phyloP scores from a whole-genome alignment of 2,888 invertebrate species.

The Dichetophora obliterata region DNA sequence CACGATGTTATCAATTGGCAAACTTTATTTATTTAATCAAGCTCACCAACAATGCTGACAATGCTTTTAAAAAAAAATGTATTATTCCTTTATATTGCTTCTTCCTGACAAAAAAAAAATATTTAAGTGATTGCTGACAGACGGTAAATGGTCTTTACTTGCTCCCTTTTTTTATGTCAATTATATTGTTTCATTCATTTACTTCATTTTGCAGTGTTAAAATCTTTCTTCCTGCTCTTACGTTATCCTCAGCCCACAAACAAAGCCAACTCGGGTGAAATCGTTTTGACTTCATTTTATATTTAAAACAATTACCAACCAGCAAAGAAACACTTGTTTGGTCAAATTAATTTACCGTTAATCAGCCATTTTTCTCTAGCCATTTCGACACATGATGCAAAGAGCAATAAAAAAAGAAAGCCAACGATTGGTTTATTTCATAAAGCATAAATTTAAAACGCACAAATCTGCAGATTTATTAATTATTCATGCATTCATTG shows the following conservation, averaged over 20 bases:
- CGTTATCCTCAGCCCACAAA: background rate
- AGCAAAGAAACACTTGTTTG: background rate
- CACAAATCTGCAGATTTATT: conserved; percentile 8
- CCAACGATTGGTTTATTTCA: background rate
- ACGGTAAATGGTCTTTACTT: too few species aligned
- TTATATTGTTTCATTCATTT: background rate
- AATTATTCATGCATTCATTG: conserved; percentile 16
- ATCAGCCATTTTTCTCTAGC: background rate
- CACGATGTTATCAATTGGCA: too few species aligned
- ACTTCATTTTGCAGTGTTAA: background rate
- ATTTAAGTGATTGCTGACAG: too few species aligned
- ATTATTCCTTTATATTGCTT: background rate
- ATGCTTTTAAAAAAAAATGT: background rate
- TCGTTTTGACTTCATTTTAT: conserved; percentile 31
- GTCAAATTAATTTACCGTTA: background rate
- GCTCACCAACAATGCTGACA: too few species aligned
- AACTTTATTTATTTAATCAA: too few species aligned
- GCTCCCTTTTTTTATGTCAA: background rate
- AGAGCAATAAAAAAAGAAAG: background rate
- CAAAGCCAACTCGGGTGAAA: too few species aligned
- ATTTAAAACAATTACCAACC: conserved; percentile 32
- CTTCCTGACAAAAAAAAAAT: conserved; percentile 1
- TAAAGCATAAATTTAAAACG: conserved; percentile 20
- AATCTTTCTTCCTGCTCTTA: background rate
- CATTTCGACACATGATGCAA: background rate